Percentiles rank a stretch among this genome's conserved stretches.
phyloP scores from a whole-genome alignment of 2,888 invertebrate species.

The Mayetiola destructor region DNA sequence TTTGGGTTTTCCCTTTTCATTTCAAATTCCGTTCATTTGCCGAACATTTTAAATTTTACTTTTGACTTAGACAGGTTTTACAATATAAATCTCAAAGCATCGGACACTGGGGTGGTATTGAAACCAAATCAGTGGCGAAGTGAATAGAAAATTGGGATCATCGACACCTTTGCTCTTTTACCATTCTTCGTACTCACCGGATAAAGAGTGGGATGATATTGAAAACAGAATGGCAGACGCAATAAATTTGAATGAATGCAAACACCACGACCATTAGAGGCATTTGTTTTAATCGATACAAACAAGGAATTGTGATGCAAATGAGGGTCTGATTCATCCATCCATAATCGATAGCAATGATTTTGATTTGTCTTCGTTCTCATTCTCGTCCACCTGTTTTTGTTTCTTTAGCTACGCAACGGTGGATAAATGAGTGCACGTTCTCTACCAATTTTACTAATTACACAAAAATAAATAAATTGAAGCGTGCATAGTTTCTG shows the following conservation, averaged over 20 bases:
- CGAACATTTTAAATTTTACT: constrained; percentile 3
- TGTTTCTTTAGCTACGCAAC: background rate
- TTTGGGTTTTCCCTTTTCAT: background rate
- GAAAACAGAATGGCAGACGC: background rate
- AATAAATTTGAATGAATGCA: background rate
- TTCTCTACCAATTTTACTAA: constrained; percentile 1
- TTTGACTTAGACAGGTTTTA: constrained; percentile 4
- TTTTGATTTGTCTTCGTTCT: no score
- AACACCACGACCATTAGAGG: background rate
- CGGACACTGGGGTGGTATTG: background rate
- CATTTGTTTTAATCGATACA: no score
- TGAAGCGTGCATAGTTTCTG: no score
- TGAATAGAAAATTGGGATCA: constrained; percentile 2
- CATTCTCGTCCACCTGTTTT: no score
- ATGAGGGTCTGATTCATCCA: background rate
- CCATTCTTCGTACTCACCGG: background rate
- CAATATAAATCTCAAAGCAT: background rate
- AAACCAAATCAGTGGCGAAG: no score
- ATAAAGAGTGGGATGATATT: no score
- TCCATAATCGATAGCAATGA: constrained; percentile 7
- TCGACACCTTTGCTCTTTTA: constrained; percentile 5
- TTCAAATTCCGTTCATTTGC: no score
- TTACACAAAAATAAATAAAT: constrained; percentile 11
- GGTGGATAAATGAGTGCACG: background rate
- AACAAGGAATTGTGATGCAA: background rate